Conservation (phyloP, 2,113 vertebrate genomes). For the Ammodytes marinus region DNA sequence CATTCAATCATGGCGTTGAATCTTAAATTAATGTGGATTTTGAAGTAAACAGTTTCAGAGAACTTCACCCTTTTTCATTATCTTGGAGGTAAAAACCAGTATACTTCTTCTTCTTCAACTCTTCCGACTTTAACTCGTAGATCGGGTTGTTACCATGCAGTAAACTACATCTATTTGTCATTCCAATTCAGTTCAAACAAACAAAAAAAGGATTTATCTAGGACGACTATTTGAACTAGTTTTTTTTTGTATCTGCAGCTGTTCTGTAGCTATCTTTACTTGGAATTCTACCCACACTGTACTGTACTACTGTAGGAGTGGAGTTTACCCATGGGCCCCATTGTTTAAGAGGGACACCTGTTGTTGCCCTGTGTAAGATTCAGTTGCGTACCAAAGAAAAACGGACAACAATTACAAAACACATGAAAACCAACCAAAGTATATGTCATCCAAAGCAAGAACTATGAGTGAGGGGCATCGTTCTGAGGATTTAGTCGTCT, state of each 20-base stretch:
- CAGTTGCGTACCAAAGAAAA: not conserved
- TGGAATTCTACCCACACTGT: not conserved
- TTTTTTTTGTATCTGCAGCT: constrained; percentile 15
- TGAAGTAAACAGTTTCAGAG: constrained; percentile 25
- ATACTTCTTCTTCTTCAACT: constrained; percentile 1
- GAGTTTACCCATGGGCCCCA: not conserved
- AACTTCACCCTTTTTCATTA: not conserved
- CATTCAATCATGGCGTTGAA: constrained; percentile 39
- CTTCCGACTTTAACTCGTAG: constrained; percentile 15
- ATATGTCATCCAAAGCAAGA: not conserved
- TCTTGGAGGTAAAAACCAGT: constrained; percentile 20
- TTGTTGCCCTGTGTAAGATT: no score
- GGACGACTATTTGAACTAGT: constrained; percentile 54
- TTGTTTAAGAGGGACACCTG: not conserved
- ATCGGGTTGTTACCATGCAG: constrained; percentile 5
- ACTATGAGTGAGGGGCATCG: not conserved
- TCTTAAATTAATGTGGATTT: constrained; percentile 26
- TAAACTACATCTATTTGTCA: constrained; percentile 28
- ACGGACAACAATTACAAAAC: not conserved
- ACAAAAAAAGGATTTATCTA: constrained; percentile 22
- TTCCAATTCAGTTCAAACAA: constrained; percentile 26
- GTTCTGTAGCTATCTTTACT: constrained; percentile 13
- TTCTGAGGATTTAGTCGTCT: not conserved
- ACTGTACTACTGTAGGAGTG: not conserved
- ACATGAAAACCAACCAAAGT: not conserved